These are phyloP conservation scores for Poecilus cupreus DNA, from an alignment of 2,888 invertebrate species.

Conservation along the genomic window DNA sequence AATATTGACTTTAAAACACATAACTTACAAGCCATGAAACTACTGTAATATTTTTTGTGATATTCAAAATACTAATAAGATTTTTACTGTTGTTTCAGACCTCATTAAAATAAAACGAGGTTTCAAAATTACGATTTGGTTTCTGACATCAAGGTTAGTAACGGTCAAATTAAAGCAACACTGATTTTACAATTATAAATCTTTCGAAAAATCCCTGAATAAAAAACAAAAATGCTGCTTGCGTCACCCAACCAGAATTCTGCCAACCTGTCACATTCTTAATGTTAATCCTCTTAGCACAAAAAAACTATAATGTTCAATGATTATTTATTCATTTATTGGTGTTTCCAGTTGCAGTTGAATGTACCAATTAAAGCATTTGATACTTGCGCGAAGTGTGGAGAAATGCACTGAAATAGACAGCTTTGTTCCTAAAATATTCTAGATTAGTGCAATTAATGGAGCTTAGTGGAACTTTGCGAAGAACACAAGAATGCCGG, in stretches of 20 bases:
- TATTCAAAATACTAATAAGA: not conserved
- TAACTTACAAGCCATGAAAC: not conserved
- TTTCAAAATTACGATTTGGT: not conserved
- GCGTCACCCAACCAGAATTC: not conserved
- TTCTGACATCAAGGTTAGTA: not conserved
- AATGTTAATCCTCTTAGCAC: not conserved
- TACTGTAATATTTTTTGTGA: not conserved
- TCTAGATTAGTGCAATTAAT: not conserved
- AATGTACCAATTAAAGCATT: not conserved
- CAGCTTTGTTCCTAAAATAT: not conserved
- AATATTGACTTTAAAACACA: not conserved
- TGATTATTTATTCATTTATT: too few species aligned
- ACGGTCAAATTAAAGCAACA: too few species aligned
- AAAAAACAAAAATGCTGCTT: not conserved
- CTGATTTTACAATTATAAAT: not conserved
- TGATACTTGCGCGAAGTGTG: not conserved
- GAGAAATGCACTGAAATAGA: not conserved
- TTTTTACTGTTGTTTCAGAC: not conserved
- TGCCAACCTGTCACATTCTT: not conserved
- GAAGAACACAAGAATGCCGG: constrained; percentile 4
- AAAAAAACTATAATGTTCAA: not conserved
- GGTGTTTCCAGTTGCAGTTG: too few species aligned
- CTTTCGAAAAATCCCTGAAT: not conserved
- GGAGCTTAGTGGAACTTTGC: not conserved
- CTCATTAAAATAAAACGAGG: not conserved